Base-by-base conservation (phyloP, 2,797 vertebrate species). In the Notamacropus eugenii region DNA sequence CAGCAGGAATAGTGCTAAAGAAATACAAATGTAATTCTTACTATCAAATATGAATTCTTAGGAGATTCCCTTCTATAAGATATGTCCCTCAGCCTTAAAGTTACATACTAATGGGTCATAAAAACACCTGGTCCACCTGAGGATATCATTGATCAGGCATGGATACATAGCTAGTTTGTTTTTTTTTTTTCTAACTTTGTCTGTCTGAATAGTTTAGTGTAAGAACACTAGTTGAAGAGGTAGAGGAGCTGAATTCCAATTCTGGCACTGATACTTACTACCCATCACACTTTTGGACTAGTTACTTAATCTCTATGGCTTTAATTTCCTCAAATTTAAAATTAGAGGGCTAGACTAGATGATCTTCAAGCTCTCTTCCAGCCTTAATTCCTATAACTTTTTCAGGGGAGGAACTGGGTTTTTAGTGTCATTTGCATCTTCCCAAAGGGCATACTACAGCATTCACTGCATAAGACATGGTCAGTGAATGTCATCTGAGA, bases 1-100 rank as follows among this genome's bases (percentile, higher is more conserved):
- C 95, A 95, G 93, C 93, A 92, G 10, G 58, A 93, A 97, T 94
- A 94, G 46, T 92, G 93, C 59, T 74, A 62, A 11, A 29, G 8
- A 58, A 57, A 24, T 46, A 82, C 40, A 46, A 87, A 87, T 28
- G 27, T n/a, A 94, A 96, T 92, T 59, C 22, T 87, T 91, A 95
- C 59, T 92, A 46, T 34, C 0, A 46, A 97, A 19, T 93, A 28
- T 59, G 55, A 95, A 67, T 93, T 91, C 93, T 96, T 55, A 90
- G 31, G 52, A 93, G 54, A 52, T 19, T 87, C 6, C 91, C 24
- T 96, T 94, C 95, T 92, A 94, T 16, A 55, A 74, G 28, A 55
- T 4, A 34, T 90, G 91, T 95, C 90, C 91, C 90, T 96, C 56
- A 90, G 59, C 95, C 93, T 58, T 74, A 50, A 95, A 95, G 62